Conservation (phyloP, 2,797 vertebrate genomes). For the Rallus crepitans region DNA sequence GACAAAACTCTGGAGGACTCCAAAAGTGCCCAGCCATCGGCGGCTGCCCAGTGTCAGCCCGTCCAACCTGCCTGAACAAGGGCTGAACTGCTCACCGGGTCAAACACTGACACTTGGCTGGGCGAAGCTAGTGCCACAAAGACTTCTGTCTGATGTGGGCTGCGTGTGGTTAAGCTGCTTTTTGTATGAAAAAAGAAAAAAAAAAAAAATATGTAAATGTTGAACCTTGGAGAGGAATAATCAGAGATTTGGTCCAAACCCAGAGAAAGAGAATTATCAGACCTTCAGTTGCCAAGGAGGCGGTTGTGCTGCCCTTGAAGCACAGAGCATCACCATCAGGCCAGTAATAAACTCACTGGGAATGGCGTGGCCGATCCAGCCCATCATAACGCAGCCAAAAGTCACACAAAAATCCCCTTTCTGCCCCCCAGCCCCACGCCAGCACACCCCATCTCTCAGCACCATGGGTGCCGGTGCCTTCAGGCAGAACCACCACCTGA, state of each 20-base stretch:
- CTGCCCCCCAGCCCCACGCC: neutral
- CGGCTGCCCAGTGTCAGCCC: neutral
- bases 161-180: neutral
- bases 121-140: fast-evolving
- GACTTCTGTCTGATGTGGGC: fast-evolving
- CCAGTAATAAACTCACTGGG: neutral
- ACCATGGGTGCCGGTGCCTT: neutral
- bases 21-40: neutral
- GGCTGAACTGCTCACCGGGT: neutral
- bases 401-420: neutral
- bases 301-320: fast-evolving
- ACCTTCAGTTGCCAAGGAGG: neutral
- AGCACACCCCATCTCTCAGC: fast-evolving
- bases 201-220: neutral
- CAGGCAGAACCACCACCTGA: neutral
- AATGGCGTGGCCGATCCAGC: fast-evolving
- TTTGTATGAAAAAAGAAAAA: neutral
- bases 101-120: fast-evolving
- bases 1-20: neutral
- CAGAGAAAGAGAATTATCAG: neutral
- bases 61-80: neutral
- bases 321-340: neutral
- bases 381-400: neutral
- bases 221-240: neutral
- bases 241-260: neutral